Base-by-base conservation (phyloP, 2,888 invertebrate genomes). In the Chironomus tentans region DNA sequence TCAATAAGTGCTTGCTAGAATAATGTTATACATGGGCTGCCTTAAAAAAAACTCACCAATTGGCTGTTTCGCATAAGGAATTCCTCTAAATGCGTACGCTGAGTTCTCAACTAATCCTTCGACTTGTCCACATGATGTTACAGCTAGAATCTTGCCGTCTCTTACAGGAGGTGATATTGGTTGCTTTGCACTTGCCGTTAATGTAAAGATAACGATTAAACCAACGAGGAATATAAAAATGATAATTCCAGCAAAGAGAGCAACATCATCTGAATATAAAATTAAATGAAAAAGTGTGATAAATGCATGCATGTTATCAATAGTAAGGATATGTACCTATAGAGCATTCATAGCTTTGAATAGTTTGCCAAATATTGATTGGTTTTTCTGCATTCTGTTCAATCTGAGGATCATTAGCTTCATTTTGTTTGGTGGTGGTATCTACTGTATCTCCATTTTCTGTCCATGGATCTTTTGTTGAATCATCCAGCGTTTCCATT, bases 401-500 rank as follows among this genome's bases (percentile, higher is more conserved):
- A 47, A 82, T 83, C 77, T 77, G 83, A 82, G 79, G 80, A 77
- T 56, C 47, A 21, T 13, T 22, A 13, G 79, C 79, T 15, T 84
- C 84, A 1, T 84, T 85, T 61, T 86, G 87, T 81, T 87, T 86
- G 56, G 87, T 87, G 77, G 86, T 84, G 78, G 87, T 80, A 77
- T 81, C 82, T 65, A 82, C 83, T 56, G 81, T 83, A 1, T 84
- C 83, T 13, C 85, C 85, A 2, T 78, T 78, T 15, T 77, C 78
- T 77, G 88, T 88, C 76, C 90, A 90, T 15, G 88, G 87, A 78
- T 88, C 88, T 76, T 88, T 86, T 18, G 86, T 83, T 78, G 90
- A 89, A 79, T 93, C 93, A 80, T 92, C 93, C 68, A 93, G 84
- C 0, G 93, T 93, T 82, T 93, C 93, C 87, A 91, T 90, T 5